Conservation (phyloP, 2,888 invertebrate genomes). For the Phortica magna region DNA sequence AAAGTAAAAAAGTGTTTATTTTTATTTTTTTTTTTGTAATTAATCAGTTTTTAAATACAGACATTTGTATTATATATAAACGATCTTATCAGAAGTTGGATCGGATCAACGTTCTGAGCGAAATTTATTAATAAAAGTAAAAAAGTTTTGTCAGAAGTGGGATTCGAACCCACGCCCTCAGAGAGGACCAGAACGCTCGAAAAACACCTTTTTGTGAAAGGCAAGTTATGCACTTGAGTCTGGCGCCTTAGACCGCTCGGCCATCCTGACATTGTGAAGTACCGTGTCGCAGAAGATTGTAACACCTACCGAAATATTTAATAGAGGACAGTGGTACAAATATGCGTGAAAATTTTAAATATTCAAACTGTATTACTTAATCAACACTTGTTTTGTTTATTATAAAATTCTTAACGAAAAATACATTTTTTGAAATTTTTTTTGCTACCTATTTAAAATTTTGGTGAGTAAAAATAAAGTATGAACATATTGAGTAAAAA, state of each 20-base stretch:
- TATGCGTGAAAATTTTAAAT: neutral
- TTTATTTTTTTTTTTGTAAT: too few species aligned
- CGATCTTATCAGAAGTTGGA: too few species aligned
- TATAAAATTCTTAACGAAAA: neutral
- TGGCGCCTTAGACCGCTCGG: conserved; percentile 34
- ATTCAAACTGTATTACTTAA: neutral
- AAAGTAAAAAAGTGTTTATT: too few species aligned
- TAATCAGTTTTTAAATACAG: too few species aligned
- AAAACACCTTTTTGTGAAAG: conserved; percentile 53
- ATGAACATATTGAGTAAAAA: neutral
- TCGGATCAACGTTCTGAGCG: neutral
- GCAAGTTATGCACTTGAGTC: conserved; percentile 53
- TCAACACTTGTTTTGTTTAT: neutral
- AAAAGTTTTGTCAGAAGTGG: conserved; percentile 62
- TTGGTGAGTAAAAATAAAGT: too few species aligned
- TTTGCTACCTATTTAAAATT: too few species aligned
- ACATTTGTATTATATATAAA: too few species aligned
- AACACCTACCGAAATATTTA: neutral
- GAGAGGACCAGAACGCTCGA: conserved; percentile 72
- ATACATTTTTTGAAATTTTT: neutral
- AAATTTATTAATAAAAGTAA: conserved; percentile 25
- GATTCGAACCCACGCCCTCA: conserved; percentile 67
- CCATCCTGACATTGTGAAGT: conserved; percentile 17
- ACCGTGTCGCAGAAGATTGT: neutral
- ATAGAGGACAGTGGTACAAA: neutral